Percentiles rank a stretch among this genome's conserved stretches.
Conservation (phyloP, 2,113 vertebrate species). For the Mus musculus region DNA sequence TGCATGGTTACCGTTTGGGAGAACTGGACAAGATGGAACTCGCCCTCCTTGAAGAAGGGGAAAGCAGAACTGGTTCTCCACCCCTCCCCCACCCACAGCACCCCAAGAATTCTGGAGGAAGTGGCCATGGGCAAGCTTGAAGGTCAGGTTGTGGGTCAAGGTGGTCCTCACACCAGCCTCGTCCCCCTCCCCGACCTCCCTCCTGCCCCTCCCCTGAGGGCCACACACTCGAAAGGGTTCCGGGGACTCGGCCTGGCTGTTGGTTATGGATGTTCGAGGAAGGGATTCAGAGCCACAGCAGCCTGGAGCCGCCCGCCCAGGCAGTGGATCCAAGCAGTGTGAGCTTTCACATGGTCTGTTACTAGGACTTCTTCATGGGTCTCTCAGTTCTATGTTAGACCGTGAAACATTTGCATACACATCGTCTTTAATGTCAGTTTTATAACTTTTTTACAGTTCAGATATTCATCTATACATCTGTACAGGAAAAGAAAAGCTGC, state of each 20-base stretch:
- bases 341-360: constrained; percentile 88
- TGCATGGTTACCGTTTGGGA: constrained; percentile 46
- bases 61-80: constrained; percentile 49
- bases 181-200: neutral
- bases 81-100: neutral
- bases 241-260: constrained; percentile 79
- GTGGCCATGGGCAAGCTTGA: constrained; percentile 79
- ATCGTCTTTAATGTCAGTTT: constrained; percentile 97
- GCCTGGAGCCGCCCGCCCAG: constrained; percentile 84
- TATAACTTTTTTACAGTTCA: constrained; percentile 98
- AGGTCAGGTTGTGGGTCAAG: constrained; percentile 55
- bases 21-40: constrained; percentile 79
- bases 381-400: constrained; percentile 97
- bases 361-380: constrained; percentile 92
- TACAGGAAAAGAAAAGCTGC: constrained; percentile 96
- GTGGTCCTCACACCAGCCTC: constrained; percentile 65
- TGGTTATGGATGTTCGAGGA: constrained; percentile 78
- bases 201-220: neutral
- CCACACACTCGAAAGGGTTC: constrained; percentile 76
- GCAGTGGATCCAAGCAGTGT: constrained; percentile 87
- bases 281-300: constrained; percentile 67
- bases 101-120: constrained; percentile 82
- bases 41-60: constrained; percentile 77
- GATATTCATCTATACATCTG: constrained; percentile 98
- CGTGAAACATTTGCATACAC: constrained; percentile 94